A percentile compares a stretch with the other conserved stretches of the same genome.
These are phyloP conservation scores for Trachythela sp. DNA, from an alignment of 64 coral and sea anemone species.

Conservation along the genomic window DNA sequence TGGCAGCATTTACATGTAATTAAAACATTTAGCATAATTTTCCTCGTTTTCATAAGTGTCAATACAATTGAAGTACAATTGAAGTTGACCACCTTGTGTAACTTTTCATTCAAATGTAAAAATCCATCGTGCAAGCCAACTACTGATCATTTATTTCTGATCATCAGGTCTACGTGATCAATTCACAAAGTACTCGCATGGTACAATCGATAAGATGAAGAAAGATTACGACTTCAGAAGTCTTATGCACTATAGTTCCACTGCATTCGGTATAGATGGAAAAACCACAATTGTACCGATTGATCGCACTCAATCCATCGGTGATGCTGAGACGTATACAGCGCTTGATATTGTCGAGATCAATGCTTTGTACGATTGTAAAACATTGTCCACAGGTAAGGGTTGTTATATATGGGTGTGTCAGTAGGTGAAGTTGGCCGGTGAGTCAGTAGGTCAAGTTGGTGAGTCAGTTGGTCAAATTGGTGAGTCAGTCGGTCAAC, in stretches of 20 bases:
- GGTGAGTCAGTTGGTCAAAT: no score
- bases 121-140: background rate
- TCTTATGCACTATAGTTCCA: conserved; percentile 62
- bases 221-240: conserved; percentile 51
- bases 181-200: conserved; percentile 52
- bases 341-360: conserved; percentile 61
- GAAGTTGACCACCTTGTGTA: no score
- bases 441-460: no score
- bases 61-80: no score
- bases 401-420: background rate
- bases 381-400: background rate
- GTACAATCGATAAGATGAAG: conserved; percentile 40
- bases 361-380: conserved; percentile 60
- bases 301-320: conserved; percentile 33
- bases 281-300: conserved; percentile 48
- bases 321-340: conserved; percentile 28
- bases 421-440: no score
- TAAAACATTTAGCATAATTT: no score
- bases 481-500: no score
- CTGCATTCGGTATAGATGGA: conserved; percentile 56
- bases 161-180: conserved; percentile 24
- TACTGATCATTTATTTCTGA: background rate
- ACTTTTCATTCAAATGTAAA: no score
- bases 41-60: no score
- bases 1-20: no score